Evolutionary conservation across 2,113 vertebrate genomes (phyloP), one percentile per base, ranked within the genome.

Genomic region (Microcebus murinus): DNA sequence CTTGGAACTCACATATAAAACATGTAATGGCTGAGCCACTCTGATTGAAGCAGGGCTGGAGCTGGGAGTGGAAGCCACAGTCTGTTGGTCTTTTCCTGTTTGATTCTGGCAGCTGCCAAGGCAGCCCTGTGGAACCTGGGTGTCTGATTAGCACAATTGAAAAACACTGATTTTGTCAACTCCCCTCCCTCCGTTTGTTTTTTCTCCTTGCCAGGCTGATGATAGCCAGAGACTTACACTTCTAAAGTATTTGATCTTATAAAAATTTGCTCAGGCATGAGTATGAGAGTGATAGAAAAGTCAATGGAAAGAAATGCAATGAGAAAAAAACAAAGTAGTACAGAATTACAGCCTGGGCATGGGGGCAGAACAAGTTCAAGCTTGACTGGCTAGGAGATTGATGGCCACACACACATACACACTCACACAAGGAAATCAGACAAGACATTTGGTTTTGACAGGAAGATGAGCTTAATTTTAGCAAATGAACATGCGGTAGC

Each of bases 381-480:
- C 3, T 63, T 94, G 76, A 31, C 79, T 90, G 73, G 52, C 55
- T 71, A 76, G 76, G 67, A 84, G 91, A 92, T 25, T 80, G 71
- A 63, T 91, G 21, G 10, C 27, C 13, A 59, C 42, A 91, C 25
- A 77, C 23, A 63, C 27, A 70, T 57, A 48, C 42, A 76, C 70
- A 27, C 23, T 61, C 70, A 59, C 63, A 29, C 29, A 31, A 79
- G 1, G 48, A 85, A 90, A 83, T 93, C 25, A 55, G 86, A 94
- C 13, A 73, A 95, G 48, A 3, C 34, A n/a, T 87, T 57, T 55
- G 48, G 50, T 96, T 84, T 80, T 96, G 81, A 94, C 31, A 80
- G 31, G 77, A 91, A 90, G 85, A 67, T 80, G 42, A 90, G 57
- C 80, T 94, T 63, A 90, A 92, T 92, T 92, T 94, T 95, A 95